Percentiles rank a stretch among this genome's conserved stretches.
phyloP scores from a whole-genome alignment of 1,140 invertebrate species.

The Scylla paramamosain region DNA sequence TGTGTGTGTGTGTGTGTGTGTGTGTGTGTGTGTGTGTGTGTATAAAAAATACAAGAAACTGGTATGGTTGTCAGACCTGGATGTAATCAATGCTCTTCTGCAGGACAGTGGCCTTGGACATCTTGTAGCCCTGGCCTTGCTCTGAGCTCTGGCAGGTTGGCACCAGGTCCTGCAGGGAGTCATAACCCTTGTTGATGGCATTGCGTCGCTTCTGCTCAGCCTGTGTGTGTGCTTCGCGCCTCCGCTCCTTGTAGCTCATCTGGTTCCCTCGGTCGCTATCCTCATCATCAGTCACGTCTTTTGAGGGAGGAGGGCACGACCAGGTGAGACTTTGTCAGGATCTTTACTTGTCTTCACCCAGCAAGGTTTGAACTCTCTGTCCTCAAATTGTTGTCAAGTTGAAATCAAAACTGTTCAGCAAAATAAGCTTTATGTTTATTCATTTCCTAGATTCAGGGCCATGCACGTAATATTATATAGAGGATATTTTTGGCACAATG shows the following conservation, averaged over 20 bases:
- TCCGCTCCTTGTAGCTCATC: conserved; percentile 94
- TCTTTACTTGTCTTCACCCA: conserved; percentile 19
- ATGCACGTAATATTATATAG: too few relatives aligned
- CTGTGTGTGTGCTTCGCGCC: conserved; percentile 97
- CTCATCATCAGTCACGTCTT: conserved; percentile 88
- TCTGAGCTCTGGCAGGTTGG: conserved; percentile 94
- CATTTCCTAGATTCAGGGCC: too few relatives aligned
- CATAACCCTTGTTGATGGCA: conserved; percentile 98
- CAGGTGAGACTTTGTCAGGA: background rate
- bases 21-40: too few relatives aligned
- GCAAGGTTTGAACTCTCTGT: too few relatives aligned
- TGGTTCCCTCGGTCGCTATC: conserved; percentile 92
- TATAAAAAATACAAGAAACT: too few relatives aligned
- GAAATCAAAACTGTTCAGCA: too few relatives aligned
- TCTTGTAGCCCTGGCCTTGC: conserved; percentile 89
- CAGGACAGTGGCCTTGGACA: conserved; percentile 97
- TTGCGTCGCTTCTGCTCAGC: conserved; percentile 98
- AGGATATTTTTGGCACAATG: too few relatives aligned
- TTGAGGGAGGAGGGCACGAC: background rate
- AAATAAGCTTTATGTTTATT: too few relatives aligned
- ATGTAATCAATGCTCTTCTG: conserved; percentile 86
- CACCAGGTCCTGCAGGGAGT: conserved; percentile 93
- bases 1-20: too few relatives aligned
- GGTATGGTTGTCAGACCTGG: conserved; percentile 80
- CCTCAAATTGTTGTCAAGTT: too few relatives aligned